Base-by-base conservation (phyloP, 2,113 vertebrate genomes). In the Pithys albifrons region DNA sequence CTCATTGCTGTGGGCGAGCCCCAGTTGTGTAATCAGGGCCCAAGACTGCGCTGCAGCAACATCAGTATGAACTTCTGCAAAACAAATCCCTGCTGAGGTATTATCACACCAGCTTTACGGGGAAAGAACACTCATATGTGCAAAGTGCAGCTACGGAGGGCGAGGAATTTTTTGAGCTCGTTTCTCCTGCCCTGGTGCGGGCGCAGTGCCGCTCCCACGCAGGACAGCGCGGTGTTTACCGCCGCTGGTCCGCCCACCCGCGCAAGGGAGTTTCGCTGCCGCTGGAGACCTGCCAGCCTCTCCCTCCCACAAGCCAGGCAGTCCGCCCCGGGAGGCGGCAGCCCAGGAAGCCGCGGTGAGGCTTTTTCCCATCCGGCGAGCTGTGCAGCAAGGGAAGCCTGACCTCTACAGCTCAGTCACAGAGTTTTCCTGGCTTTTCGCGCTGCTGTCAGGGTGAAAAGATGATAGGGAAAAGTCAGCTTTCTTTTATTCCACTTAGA, bases 391-490 rank as follows among this genome's bases (percentile, higher is more conserved):
- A 52, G 96, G 64, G 61, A 91, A 96, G 95, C 57, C 98, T 97
- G 98, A 98, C 97, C 94, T 92, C 98, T 97, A 96, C 73, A 91
- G 98, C 61, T 78, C 45, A 33, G 4, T 23, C 62, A 8, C 49
- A n/a, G 90, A 51, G 14, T 62, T 71, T 64, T 58, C 85, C 66
- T 17, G 81, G 37, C 43, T 85, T 85, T 86, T 55, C 25, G 7
- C 8, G 6, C 23, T 27, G 29, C 29, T 13, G 5, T 13, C 71
- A 27, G 59, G 4, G 12, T 29, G 43, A 52, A 83, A 70, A 90
- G 6, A 31, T 31, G 58, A 41, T 37, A 48, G 48, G 1, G 1
- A 39, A 9, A 14, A 31, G 31, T 0, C 17, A 4, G 9, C 20
- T 85, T 51, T 59, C 25, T 3, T 31, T 69, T 54, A 27, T 33